Conservation (phyloP, 2,888 invertebrate species). For the Apodemia duryi region DNA sequence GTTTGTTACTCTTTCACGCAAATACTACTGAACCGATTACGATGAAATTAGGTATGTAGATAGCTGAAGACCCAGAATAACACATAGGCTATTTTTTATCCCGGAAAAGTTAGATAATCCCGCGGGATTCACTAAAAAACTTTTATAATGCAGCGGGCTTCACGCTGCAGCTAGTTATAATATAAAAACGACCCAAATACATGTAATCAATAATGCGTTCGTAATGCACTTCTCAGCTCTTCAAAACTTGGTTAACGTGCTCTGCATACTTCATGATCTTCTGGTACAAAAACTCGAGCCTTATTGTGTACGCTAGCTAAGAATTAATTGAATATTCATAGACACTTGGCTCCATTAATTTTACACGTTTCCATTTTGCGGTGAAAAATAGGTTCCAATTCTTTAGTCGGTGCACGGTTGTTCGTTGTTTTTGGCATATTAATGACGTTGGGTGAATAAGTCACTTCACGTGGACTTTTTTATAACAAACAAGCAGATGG, state of each 20-base stretch:
- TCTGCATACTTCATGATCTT: constrained; percentile 50
- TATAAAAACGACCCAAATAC: constrained; percentile 25
- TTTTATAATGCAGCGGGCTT: too few relatives aligned
- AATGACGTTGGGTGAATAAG: constrained; percentile 2
- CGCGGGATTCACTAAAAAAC: too few relatives aligned
- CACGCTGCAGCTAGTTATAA: not conserved
- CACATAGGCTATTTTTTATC: too few relatives aligned
- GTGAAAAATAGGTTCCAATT: constrained; percentile 18
- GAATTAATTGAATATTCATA: constrained; percentile 41
- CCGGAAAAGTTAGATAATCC: too few relatives aligned
- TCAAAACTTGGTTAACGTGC: constrained; percentile 31
- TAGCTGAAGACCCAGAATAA: too few relatives aligned
- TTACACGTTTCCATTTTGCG: constrained; percentile 23
- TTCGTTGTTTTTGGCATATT: constrained; percentile 19
- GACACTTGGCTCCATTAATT: constrained; percentile 25
- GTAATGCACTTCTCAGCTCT: constrained; percentile 30
- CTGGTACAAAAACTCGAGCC: constrained; percentile 44
- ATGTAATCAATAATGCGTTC: constrained; percentile 34
- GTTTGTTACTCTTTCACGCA: too few relatives aligned
- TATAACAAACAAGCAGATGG: too few relatives aligned
- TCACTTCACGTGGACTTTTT: not conserved
- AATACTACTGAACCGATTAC: too few relatives aligned
- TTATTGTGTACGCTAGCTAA: constrained; percentile 31
- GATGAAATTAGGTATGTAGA: too few relatives aligned
- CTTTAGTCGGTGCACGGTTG: constrained; percentile 3